These are phyloP conservation scores for Oscarella lobularis DNA, from an alignment of 37 sponge, comb jelly and placozoan genomes.

Conservation along the genomic window DNA sequence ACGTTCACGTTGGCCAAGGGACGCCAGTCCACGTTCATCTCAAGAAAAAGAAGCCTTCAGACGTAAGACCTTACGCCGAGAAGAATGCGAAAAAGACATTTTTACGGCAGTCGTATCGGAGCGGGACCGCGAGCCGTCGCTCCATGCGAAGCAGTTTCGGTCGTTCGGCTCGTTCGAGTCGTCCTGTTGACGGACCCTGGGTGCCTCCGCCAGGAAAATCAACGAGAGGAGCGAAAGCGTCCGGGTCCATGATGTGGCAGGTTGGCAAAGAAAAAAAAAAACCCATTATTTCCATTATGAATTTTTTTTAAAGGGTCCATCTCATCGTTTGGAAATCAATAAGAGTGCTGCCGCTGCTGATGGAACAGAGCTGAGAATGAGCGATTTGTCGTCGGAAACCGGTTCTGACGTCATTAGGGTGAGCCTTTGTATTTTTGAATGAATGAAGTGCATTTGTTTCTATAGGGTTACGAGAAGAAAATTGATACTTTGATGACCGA, in stretches of 20 bases:
- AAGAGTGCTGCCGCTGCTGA: slow-evolving; percentile 16
- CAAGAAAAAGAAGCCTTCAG: no score
- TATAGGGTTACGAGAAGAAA: not conserved
- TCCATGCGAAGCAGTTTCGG: no score
- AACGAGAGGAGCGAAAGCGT: not conserved
- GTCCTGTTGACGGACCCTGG: slow-evolving; percentile 32
- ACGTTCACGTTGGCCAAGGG: no score
- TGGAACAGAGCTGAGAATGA: slow-evolving; percentile 39
- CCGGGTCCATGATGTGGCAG: not conserved
- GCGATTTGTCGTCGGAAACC: slow-evolving; percentile 24
- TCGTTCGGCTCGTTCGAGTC: no score
- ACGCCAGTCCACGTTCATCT: no score
- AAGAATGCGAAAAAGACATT: no score
- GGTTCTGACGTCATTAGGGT: not conserved
- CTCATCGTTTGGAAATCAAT: slow-evolving; percentile 66
- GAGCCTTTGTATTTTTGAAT: no score
- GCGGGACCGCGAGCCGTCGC: no score
- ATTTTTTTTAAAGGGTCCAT: slow-evolving; percentile 50
- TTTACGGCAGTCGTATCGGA: no score
- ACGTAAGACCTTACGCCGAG: no score
- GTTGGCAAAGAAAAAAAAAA: not conserved
- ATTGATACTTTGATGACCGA: slow-evolving; percentile 32
- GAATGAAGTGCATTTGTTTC: no score
- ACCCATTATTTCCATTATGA: not conserved
- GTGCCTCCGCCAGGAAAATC: slow-evolving; percentile 45